phyloP scores from a whole-genome alignment of 2,797 vertebrate species.

The Poeciliopsis paucimaculata region DNA sequence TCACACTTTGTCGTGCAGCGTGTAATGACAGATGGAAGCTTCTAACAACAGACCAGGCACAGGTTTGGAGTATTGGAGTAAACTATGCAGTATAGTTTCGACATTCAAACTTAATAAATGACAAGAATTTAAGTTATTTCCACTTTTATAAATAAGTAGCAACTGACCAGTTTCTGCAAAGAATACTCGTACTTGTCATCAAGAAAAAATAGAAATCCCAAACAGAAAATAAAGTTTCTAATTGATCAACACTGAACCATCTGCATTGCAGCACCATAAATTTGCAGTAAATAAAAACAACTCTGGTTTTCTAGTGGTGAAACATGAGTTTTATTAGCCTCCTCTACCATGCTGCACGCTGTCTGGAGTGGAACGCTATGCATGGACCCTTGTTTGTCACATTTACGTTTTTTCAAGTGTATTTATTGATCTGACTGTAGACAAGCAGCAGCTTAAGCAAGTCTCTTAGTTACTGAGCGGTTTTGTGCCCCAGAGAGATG shows the following conservation, averaged over 20 bases:
- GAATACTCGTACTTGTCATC: not conserved
- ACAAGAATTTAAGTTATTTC: not conserved
- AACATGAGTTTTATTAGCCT: not conserved
- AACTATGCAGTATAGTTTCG: not conserved
- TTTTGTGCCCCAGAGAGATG: not conserved
- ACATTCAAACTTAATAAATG: not conserved
- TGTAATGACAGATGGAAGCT: not conserved
- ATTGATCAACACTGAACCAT: not conserved
- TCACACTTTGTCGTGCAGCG: not conserved
- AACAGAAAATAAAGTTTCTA: not conserved
- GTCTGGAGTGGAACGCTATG: not conserved
- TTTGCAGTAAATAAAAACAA: not conserved
- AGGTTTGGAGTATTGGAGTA: not conserved
- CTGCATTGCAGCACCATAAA: not conserved
- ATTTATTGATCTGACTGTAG: not conserved
- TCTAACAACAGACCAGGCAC: not conserved
- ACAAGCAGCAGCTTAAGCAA: no score
- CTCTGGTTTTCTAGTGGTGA: not conserved
- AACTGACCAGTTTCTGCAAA: not conserved
- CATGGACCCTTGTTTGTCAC: not conserved
- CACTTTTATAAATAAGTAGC: not conserved
- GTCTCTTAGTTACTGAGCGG: not conserved
- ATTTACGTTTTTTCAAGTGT: not conserved
- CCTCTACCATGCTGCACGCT: not conserved
- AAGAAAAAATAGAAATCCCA: not conserved